Base-by-base conservation (phyloP, 2,113 vertebrate species). In the Vulpes ferrilata region DNA sequence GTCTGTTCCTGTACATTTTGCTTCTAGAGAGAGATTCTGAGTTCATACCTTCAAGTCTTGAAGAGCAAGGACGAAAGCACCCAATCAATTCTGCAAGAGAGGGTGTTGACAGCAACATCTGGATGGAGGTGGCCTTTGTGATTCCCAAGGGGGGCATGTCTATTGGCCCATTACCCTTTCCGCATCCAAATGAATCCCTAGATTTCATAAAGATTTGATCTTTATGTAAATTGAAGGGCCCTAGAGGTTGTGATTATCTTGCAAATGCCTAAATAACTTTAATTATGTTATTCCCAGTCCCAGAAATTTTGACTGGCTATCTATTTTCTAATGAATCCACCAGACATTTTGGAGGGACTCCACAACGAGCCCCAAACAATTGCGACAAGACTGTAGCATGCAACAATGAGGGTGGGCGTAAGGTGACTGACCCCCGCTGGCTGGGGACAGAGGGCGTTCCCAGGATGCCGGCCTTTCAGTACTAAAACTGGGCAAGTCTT, bases 251-350 rank as follows among this genome's bases (percentile, higher is more conserved):
- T 90, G 30, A 11, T 10, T 55, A 65, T 89, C 38, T 96, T 89
- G 57, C 79, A 92, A 64, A 55, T 85, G 23, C 74, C 64, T 38
- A 92, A 90, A 23, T 79, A 23, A 25, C 51, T 60, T 93, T 92
- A 81, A 92, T 90, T 86, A 65, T 76, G 2, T 83, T 62, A 93
- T 35, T 60, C 11, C 23, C 9, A 7, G 65, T 88, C 32, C 92
- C 16, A 93, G 81, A 93, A 87, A 65, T 82, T 71, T 81, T 65
- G 64, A 96, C 87, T 65, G 53, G 2, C 23, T 71, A 35, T 93
- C 35, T 71, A 55, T 65, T 80, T 89, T n/a, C 69, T 93, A 80
- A 48, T 11, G 25, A 88, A 81, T 62, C 74, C 62, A 25, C 32
- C 25, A 76, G 60, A 83, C 10, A 19, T 74, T 74, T 78, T 43